Conservation (phyloP, 2,888 invertebrate genomes). For the Clepsis dumicolana region DNA sequence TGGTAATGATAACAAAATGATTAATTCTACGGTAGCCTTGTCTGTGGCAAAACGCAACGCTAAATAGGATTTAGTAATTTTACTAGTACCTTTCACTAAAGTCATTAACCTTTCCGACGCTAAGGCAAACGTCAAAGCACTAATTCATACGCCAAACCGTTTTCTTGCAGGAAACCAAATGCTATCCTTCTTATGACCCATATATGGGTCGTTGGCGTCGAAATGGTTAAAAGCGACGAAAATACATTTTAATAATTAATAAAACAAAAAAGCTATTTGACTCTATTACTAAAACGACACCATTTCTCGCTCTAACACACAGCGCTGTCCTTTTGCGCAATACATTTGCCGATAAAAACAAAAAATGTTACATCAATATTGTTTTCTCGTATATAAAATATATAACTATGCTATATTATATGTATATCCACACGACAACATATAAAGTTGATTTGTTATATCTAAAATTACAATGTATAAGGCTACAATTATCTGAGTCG, state of each 20-base stretch:
- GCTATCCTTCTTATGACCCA: too few species aligned
- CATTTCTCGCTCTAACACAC: background rate
- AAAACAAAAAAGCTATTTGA: background rate
- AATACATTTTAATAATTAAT: background rate
- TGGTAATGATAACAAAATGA: too few species aligned
- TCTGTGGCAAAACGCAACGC: background rate
- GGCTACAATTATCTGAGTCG: background rate
- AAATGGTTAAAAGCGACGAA: too few species aligned
- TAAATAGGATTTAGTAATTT: background rate
- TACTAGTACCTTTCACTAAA: background rate
- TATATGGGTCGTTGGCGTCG: too few species aligned
- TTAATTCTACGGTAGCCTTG: too few species aligned
- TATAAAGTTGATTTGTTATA: constrained; percentile 19
- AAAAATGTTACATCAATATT: constrained; percentile 26
- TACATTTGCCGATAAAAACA: background rate
- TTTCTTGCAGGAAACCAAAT: too few species aligned
- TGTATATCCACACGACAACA: constrained; percentile 36
- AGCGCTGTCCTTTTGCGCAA: background rate
- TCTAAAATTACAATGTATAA: constrained; percentile 11
- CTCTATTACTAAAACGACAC: background rate
- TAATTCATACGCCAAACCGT: too few species aligned
- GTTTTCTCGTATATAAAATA: constrained; percentile 40
- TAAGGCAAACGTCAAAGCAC: too few species aligned
- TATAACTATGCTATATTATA: constrained; percentile 35
- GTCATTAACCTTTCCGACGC: too few species aligned